Evolutionary conservation across 2,888 invertebrate species (phyloP), one percentile per base, ranked within the genome.

Genomic region (Lycia hirtaria): DNA sequence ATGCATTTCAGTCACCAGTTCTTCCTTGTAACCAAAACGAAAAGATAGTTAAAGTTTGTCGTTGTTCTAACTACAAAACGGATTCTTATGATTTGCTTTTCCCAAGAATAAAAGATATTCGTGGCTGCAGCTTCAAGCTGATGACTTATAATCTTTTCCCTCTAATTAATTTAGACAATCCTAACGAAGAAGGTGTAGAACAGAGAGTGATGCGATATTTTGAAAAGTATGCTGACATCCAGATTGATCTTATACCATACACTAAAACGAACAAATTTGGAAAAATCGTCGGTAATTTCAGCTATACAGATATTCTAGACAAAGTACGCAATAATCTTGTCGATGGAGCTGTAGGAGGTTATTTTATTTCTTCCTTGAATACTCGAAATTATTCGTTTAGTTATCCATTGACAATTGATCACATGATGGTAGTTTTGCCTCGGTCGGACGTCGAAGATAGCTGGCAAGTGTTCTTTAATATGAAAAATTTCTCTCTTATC

Each of bases 311-410:
- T 3, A 72, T 76, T 63, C 44, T 75, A 6, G 35, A 59, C 9
- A 66, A 65, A 55, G 64, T 80, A 5, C 38, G 19, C 3, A 45
- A 54, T 3, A 68, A 69, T 37, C 62, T 71, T 56, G 67, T 63
- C 3, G 78, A 79, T 56, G 81, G 78, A 3, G 73, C 67, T 7
- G 20, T 75, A 9, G 74, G 75, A 4, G 74, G 72, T 5, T 74
- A 69, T 45, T 57, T 61, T 17, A 15, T 73, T 2, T 52, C 40
- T 3, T 1, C 10, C 3, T 14, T 12, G 14, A 33, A n/a, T 5
- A 35, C 52, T 28, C 35, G 32, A 1, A 62, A 52, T 9, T 49
- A 64, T 45, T 67, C 68, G 0, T 68, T 58, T 38, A 52, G 45
- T 4, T 75, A 75, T 52, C 78, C 78, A 6, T 17, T 69, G 17